Evolutionary conservation across 1,140 invertebrate species (phyloP), one percentile per base, ranked within the genome.

Genomic region (Maconellicoccus hirsutus): DNA sequence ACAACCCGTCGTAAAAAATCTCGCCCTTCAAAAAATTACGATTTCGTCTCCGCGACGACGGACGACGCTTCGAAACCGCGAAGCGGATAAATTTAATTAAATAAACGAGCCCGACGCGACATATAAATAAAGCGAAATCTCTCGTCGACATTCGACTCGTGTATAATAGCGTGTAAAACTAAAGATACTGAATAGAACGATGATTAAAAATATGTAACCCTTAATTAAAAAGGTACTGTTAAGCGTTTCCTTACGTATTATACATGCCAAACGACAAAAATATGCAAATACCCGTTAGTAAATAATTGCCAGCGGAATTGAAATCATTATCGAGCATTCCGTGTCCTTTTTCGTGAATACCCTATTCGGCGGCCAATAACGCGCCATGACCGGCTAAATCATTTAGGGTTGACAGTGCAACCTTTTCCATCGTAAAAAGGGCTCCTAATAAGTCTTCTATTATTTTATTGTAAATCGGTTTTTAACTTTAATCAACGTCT

Each of bases 261-360:
- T 16, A 16, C 42, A 16, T 8, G 42, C 42, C 29, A 66, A 66
- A 66, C 61, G 61, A 66, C 22, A 23, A 26, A 66, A 66, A 66
- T 66, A 66, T 66, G 61, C 61, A 66, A 66, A 66, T 66, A 66
- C 21, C 21, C 19, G 19, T 66, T 66, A 14, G 61, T 23, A 66
- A 66, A 66, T 66, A 66, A 66, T 66, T 66, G 61, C 25, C 19
- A 26, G 16, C 61, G 61, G 61, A 66, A 66, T 66, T 66, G 61
- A 66, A 66, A 66, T 66, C 25, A 26, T 66, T 25, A 25, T 66
- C 61, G 61, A 66, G 25, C 22, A 25, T 19, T 66, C 61, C 16
- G 21, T 12, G 61, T 66, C 61, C 61, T 23, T 66, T 66, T n/a
- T n/a, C n/a, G 61, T 66, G 61, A 23, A 66, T 25, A 66, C 61